Conservation (phyloP, 2,113 vertebrate genomes). For the Eleginops maclovinus region DNA sequence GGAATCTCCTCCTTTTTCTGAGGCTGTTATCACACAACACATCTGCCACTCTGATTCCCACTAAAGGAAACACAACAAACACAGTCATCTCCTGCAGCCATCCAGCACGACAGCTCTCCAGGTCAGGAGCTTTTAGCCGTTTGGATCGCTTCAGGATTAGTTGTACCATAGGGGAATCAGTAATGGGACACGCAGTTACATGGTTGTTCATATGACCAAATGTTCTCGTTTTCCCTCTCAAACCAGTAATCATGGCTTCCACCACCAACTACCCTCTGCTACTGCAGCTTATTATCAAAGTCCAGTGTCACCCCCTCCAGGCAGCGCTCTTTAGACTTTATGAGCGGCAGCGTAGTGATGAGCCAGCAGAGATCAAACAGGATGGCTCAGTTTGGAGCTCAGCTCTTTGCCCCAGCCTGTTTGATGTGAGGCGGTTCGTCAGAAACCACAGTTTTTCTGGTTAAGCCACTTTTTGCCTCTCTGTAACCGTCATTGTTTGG, state of each 20-base stretch:
- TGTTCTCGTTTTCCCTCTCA: background rate
- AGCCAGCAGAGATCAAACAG: slow-evolving; percentile 61
- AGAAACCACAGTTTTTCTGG: slow-evolving; percentile 8
- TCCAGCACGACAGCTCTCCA: slow-evolving; percentile 4
- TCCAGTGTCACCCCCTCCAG: slow-evolving; percentile 42
- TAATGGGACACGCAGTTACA: background rate
- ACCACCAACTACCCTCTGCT: slow-evolving; percentile 18
- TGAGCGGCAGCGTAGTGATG: slow-evolving; percentile 29
- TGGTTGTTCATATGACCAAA: slow-evolving; percentile 6
- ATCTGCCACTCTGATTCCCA: slow-evolving; percentile 59
- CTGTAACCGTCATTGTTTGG: background rate
- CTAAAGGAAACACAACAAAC: slow-evolving; percentile 22
- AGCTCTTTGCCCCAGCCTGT: slow-evolving; percentile 20
- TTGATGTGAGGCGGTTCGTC: slow-evolving; percentile 22
- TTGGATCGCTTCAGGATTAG: slow-evolving; percentile 48
- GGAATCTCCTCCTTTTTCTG: slow-evolving; percentile 56
- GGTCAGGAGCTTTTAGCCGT: slow-evolving; percentile 34
- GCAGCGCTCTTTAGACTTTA: slow-evolving; percentile 58
- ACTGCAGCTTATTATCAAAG: slow-evolving; percentile 61
- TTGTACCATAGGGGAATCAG: slow-evolving; percentile 3
- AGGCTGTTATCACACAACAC: slow-evolving; percentile 58
- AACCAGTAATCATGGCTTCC: slow-evolving; percentile 36
- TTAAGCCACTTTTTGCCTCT: background rate
- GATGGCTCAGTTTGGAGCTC: slow-evolving; percentile 16
- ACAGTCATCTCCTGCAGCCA: slow-evolving; percentile 5